A percentile compares a stretch with the other conserved stretches of the same genome.
phyloP scores from a whole-genome alignment of 2,888 invertebrate species.

The Gymnosoma rotundatum region DNA sequence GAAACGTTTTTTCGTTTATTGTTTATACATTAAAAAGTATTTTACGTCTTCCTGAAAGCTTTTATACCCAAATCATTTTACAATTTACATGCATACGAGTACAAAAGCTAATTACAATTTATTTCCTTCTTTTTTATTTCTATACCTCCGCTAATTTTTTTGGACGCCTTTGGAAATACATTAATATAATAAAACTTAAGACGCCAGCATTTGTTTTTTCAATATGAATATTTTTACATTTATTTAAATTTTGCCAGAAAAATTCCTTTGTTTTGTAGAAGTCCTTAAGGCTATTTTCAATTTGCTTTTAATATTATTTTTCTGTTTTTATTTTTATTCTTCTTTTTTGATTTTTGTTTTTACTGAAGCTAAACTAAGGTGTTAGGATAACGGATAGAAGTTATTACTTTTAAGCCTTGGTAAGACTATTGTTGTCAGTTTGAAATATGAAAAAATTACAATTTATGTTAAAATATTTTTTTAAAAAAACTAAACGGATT shows the following conservation, averaged over 20 bases:
- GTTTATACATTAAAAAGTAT: no score
- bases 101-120: constrained; percentile 8
- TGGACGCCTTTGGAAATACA: not conserved
- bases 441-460: no score
- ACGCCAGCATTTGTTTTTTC: not conserved
- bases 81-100: not conserved
- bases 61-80: no score
- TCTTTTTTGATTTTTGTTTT: not conserved
- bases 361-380: not conserved
- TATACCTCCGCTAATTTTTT: not conserved
- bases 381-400: not conserved
- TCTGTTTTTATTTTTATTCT: not conserved
- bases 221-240: not conserved
- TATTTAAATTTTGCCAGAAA: not conserved
- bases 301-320: constrained; percentile 1
- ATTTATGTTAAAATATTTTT: not conserved
- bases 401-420: not conserved
- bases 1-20: no score
- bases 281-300: not conserved
- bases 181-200: not conserved
- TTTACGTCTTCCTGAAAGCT: not conserved
- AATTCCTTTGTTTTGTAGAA: not conserved
- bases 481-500: not conserved
- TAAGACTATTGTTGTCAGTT: no score
- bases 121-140: not conserved